Conservation (phyloP, 2,113 vertebrate species). For the Dipodomys stephensi region DNA sequence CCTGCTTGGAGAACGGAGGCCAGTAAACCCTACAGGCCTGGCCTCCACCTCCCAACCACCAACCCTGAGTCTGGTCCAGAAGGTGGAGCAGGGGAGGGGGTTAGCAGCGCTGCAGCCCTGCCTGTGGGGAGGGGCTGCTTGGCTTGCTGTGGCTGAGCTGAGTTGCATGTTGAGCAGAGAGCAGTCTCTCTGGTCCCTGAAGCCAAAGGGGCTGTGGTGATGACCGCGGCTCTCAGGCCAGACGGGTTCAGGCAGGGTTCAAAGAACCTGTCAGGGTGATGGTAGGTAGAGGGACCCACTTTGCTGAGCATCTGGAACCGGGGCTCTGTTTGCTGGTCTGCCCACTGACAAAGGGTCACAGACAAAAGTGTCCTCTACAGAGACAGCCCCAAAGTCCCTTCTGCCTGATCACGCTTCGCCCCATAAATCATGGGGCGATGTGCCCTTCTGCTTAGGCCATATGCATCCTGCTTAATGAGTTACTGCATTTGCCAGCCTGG, state of each 20-base stretch:
- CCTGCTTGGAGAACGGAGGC: neutral
- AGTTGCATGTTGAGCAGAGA: rapidly evolving
- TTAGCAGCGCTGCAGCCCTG: neutral
- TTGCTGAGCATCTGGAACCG: neutral
- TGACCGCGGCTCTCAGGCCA: neutral
- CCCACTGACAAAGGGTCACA: neutral
- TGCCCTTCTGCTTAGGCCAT: neutral
- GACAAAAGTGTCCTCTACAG: neutral
- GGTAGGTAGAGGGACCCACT: too few species aligned
- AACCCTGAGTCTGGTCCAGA: neutral
- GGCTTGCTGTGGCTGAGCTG: neutral
- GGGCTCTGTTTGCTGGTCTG: neutral
- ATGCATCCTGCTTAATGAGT: rapidly evolving
- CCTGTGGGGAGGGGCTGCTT: neutral
- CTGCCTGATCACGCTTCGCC: neutral
- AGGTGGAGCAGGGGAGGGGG: neutral
- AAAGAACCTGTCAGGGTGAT: neutral
- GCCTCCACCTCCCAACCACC: neutral
- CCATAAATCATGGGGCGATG: neutral
- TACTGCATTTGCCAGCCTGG: neutral
- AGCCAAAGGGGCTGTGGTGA: neutral
- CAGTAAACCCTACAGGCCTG: neutral
- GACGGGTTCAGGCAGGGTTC: neutral
- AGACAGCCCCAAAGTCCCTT: neutral
- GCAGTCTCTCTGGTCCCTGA: neutral